A percentile compares a stretch with the other conserved stretches of the same genome.
These are phyloP conservation scores for Papilio demoleus DNA, from an alignment of 2,888 invertebrate genomes.

Conservation along the genomic window DNA sequence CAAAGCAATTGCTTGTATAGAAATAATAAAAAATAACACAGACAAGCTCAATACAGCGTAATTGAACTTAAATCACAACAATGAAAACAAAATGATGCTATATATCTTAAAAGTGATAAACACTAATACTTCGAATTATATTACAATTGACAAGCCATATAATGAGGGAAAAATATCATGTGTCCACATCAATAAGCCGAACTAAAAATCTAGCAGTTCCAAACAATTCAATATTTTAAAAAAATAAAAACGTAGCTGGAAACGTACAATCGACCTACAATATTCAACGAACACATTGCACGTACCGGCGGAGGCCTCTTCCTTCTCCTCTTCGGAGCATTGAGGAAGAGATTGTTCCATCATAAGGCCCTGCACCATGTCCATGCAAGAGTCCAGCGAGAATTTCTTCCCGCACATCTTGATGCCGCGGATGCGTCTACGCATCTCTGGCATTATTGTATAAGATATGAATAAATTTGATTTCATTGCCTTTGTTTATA, in stretches of 20 bases:
- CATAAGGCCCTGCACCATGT: conserved; percentile 91
- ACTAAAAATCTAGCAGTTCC: not conserved
- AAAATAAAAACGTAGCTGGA: not conserved
- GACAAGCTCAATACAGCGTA: not conserved
- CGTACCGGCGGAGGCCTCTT: conserved; percentile 77
- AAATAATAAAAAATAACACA: not conserved
- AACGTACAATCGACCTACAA: not conserved
- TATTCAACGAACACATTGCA: conserved; percentile 41
- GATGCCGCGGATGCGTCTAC: conserved; percentile 93
- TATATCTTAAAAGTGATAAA: no score
- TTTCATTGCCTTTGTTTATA: not conserved
- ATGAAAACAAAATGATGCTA: not conserved
- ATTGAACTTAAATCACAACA: not conserved
- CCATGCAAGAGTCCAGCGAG: conserved; percentile 95
- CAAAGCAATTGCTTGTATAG: not conserved
- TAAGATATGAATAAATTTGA: not conserved
- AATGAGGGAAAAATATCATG: not conserved
- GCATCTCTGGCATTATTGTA: conserved; percentile 84
- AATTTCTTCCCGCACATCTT: conserved; percentile 95
- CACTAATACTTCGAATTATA: no score
- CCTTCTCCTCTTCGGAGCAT: conserved; percentile 82
- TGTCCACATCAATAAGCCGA: not conserved
- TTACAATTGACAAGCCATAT: no score
- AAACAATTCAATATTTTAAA: not conserved
- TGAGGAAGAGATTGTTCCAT: conserved; percentile 79